Base-by-base conservation (phyloP, 2,888 invertebrate species). In the Thereva unica region DNA sequence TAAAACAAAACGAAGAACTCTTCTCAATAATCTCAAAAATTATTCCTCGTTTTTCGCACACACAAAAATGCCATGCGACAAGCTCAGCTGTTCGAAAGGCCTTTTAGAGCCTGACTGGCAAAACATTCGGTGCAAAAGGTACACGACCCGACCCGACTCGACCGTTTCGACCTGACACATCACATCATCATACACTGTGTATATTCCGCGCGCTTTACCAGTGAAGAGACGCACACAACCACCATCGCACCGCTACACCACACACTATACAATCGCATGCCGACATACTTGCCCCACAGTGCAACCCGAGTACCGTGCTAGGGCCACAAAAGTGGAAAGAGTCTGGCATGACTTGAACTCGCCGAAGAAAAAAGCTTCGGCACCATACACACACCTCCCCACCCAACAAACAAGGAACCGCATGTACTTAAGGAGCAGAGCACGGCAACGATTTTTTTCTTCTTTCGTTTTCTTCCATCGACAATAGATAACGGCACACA, bases 101-200 rank as follows among this genome's bases (percentile, higher is more conserved):
- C 80, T 80, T 78, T 78, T 78, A 80, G 79, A 80, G 80, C 79
- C 81, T 81, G 81, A 81, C 81, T 81, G 81, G 77, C 80, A 80
- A 77, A 80, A 80, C 79, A 79, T 79, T 80, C 79, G 78, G 80
- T 80, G 80, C 80, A 81, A 81, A 80, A 81, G 81, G 81, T 81
- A 81, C 81, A 81, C 81, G 81, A 81, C 81, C 81, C 81, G 81
- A 81, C 81, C 81, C 81, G 80, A 81, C 80, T 79, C 80, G 80
- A 80, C 80, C 80, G 78, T 77, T 78, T 78, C 80, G 80, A 81
- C 80, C 80, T 80, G 80, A 80, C 79, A 79, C 79, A 80, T 78
- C 79, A 67, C 64, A 67, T 49, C 64, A 63, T 34, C 50, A 49
- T 57, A 64, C 56, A 56, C 50, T 23, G 23, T 23, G 23, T 23